Evolutionary conservation across 92 coral and sea anemone species (phyloP).

Genomic region (Siderastrea radians): DNA sequence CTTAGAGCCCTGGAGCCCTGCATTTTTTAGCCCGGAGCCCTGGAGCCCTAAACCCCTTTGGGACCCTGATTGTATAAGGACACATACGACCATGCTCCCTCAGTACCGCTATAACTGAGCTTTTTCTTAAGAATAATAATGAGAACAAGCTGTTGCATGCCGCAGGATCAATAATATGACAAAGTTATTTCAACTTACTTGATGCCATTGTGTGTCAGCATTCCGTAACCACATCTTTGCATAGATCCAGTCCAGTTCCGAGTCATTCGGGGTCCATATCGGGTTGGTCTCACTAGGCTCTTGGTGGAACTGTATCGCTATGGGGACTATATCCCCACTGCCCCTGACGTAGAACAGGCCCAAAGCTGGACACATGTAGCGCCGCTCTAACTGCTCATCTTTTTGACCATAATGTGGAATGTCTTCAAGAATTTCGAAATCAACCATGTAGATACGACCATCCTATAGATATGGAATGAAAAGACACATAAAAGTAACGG

Average conservation of each 20-base stretch:
- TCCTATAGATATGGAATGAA: slow-evolving; percentile 33
- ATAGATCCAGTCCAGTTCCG: slow-evolving; percentile 82
- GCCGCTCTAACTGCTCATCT: slow-evolving; percentile 38
- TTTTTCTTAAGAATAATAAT: no score
- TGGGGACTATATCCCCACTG: slow-evolving; percentile 59
- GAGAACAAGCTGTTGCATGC: background rate
- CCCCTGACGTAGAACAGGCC: slow-evolving; percentile 74
- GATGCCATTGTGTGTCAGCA: slow-evolving; percentile 78
- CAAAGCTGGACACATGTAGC: slow-evolving; percentile 64
- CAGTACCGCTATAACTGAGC: no score
- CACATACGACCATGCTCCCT: no score
- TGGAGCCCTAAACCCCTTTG: no score
- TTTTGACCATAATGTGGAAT: slow-evolving; percentile 61
- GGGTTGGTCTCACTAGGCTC: slow-evolving; percentile 76
- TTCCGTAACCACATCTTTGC: slow-evolving; percentile 87
- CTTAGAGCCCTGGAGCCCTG: no score
- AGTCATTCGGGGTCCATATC: slow-evolving; percentile 85
- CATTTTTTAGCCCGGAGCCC: no score
- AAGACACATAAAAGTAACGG: no score
- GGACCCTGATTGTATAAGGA: no score
- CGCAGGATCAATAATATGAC: background rate
- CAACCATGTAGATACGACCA: slow-evolving; percentile 78
- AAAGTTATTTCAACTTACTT: slow-evolving; percentile 39
- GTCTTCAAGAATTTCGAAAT: slow-evolving; percentile 70
- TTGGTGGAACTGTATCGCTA: slow-evolving; percentile 69